Base-by-base conservation (phyloP, 1,140 invertebrate species). In the Diorhabda elongata region DNA sequence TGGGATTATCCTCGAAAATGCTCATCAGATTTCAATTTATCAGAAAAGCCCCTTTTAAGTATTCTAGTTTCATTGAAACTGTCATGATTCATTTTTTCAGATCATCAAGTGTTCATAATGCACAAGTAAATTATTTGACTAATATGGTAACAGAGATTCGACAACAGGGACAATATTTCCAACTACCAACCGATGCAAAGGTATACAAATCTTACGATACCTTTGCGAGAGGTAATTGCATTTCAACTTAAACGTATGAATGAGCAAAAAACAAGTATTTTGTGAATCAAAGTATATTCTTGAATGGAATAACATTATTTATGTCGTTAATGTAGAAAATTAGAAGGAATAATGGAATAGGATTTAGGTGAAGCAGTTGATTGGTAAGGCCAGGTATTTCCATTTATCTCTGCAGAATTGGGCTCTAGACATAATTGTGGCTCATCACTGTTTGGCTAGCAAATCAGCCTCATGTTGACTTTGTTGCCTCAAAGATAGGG, bases 161-260 rank as follows among this genome's bases (percentile, higher is more conserved):
- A 5, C n/a, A 64, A 2, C 63, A 64, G 56, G 47, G 44, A 64
- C 63, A 64, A 8, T 41, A 4, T 3, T 64, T 11, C 26, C 44
- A 64, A 5, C 42, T 64, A 52, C 63, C 63, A 2, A 56, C 47
- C 26, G 56, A 3, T 64, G 63, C 63, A 44, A 11, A 64, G 56
- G 44, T 52, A 56, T 64, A 52, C 41, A 52, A 11, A 56, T 6
- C 63, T 3, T 57, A 45, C 9, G 45, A 64, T 42, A 52, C 6
- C n/a, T 52, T 52, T 52, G 2, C n/a, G 2, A 52, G n/a, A 52
- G 47, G 47, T 52, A 52, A 3, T 52, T 52, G 9, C n/a, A 52
- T 52, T 52, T 52, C 47, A 52, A 2, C 8, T 52, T 52, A 6
- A 6, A 5, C 8, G 8, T 52, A 6, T 52, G 45, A 6, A 52